Percentiles rank a stretch among this genome's conserved stretches.
Conservation (phyloP, 2,888 invertebrate genomes). For the Drosophila anceps region DNA sequence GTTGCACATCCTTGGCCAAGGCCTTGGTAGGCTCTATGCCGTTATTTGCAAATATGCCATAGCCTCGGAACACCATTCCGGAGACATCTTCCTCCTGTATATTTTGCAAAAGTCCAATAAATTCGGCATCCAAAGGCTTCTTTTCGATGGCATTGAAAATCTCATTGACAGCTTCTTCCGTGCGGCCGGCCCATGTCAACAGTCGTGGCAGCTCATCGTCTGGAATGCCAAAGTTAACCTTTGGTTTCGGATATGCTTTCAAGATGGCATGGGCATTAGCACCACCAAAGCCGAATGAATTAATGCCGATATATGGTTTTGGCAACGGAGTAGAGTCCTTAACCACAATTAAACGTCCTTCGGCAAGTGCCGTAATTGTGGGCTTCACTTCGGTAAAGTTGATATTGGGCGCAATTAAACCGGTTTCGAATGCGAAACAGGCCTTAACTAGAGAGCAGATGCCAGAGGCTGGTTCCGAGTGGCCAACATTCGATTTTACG, state of each 20-base stretch:
- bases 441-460: conserved; percentile 93
- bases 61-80: conserved; percentile 92
- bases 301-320: conserved; percentile 92
- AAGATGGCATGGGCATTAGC: conserved; percentile 88
- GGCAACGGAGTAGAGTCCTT: conserved; percentile 90
- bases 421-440: conserved; percentile 92
- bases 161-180: conserved; percentile 90
- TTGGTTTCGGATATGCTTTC: conserved; percentile 73
- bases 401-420: conserved; percentile 93
- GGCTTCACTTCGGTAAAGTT: conserved; percentile 89
- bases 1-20: conserved; percentile 86
- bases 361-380: conserved; percentile 87
- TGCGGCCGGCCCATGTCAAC: conserved; percentile 91
- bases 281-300: conserved; percentile 97
- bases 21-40: conserved; percentile 69
- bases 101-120: conserved; percentile 87
- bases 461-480: conserved; percentile 94
- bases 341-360: conserved; percentile 90
- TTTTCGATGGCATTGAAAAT: conserved; percentile 89
- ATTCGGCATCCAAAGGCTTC: conserved; percentile 88
- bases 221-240: conserved; percentile 87
- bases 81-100: conserved; percentile 87
- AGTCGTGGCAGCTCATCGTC: conserved; percentile 90
- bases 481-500: conserved; percentile 97
- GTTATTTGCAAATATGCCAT: conserved; percentile 86